A percentile compares a stretch with the other conserved stretches of the same genome.
Conservation (phyloP, 2,113 vertebrate genomes). For the Rhagologus leucostigma region DNA sequence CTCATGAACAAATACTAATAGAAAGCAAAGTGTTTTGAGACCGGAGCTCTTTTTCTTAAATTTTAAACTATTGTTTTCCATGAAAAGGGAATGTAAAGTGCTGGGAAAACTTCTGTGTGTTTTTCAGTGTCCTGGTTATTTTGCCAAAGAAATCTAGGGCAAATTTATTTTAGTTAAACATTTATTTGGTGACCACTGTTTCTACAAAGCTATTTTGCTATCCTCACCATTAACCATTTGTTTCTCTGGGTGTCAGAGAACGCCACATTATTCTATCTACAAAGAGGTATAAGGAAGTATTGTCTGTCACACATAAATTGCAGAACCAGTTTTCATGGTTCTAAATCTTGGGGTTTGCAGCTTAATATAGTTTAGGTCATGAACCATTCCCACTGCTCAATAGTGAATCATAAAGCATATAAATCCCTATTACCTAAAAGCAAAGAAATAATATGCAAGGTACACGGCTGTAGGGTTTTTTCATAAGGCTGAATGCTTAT, state of each 20-base stretch:
- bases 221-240: constrained; percentile 40
- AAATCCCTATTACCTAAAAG: background rate
- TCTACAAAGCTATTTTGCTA: constrained; percentile 30
- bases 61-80: background rate
- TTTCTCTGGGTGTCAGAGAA: background rate
- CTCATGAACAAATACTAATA: background rate
- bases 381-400: background rate
- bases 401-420: background rate
- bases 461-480: background rate
- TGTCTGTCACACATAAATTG: background rate
- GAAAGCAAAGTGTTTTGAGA: background rate
- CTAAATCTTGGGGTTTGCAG: background rate
- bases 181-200: constrained; percentile 27
- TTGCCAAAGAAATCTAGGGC: constrained; percentile 50
- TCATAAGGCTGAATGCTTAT: background rate
- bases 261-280: background rate
- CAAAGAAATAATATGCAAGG: background rate
- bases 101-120: constrained; percentile 38
- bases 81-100: background rate
- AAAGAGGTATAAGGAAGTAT: background rate
- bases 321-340: background rate
- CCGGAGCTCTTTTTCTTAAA: background rate
- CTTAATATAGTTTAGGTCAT: background rate
- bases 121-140: constrained; percentile 35
- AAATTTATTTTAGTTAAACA: constrained; percentile 71